Conservation (phyloP, 1,140 invertebrate genomes). For the Caenorhabditis tropicalis region DNA sequence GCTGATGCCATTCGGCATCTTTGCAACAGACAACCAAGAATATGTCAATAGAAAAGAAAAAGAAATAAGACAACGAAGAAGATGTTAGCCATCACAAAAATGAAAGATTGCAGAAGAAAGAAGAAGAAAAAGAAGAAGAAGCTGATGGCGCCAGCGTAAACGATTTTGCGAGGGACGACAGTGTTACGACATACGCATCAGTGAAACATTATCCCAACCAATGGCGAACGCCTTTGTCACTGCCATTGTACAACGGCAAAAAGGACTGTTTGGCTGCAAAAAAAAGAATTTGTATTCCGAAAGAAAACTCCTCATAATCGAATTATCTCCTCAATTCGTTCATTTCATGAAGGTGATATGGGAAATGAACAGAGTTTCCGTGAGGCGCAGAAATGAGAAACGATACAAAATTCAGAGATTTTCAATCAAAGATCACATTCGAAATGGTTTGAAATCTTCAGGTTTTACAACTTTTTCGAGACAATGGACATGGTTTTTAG, state of each 20-base stretch:
- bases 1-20: background rate
- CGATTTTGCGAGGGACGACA: constrained; percentile 30
- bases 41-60: background rate
- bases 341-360: no score
- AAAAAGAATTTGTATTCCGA: background rate
- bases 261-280: background rate
- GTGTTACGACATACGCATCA: constrained; percentile 41
- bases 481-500: background rate
- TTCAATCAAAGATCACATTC: constrained; percentile 4
- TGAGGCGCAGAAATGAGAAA: no score
- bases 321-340: no score
- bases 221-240: constrained; percentile 1
- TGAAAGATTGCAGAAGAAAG: background rate
- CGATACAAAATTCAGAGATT: no score
- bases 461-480: background rate
- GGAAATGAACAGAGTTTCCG: no score
- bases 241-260: constrained; percentile 5
- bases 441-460: background rate
- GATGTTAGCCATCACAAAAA: background rate
- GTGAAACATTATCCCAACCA: constrained; percentile 30
- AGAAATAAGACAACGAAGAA: background rate
- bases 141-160: constrained; percentile 35
- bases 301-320: no score
- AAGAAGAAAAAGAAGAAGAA: constrained; percentile 19
- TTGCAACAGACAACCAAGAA: background rate